Conservation (phyloP, 2,113 vertebrate genomes). For the Corynorhinus townsendii region DNA sequence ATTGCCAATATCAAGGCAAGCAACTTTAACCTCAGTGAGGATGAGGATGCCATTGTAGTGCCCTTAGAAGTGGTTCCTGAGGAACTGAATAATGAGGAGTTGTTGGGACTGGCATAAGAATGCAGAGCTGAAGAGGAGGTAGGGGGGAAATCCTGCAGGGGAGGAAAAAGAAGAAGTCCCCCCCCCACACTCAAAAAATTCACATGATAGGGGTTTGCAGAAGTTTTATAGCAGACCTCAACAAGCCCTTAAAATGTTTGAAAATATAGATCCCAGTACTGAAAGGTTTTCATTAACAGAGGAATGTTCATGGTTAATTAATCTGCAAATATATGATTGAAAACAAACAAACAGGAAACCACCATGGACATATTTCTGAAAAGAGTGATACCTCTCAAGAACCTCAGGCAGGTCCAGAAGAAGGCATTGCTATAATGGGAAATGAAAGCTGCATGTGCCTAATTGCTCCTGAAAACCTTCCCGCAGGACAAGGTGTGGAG, state of each 20-base stretch:
- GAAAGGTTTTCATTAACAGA: not conserved
- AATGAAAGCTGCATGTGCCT: not conserved
- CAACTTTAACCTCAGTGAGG: not conserved
- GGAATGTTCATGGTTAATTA: no score
- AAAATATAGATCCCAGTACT: not conserved
- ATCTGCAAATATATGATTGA: not conserved
- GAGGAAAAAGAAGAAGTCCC: not conserved
- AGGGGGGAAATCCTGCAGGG: not conserved
- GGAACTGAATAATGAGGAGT: not conserved
- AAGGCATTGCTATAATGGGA: no score
- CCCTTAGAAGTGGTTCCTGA: not conserved
- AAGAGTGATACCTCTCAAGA: not conserved
- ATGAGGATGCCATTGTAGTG: not conserved
- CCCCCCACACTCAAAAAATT: not conserved
- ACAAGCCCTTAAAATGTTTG: not conserved
- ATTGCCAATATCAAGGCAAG: not conserved
- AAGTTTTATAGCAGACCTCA: not conserved
- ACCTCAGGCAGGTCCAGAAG: not conserved
- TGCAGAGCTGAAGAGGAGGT: not conserved
- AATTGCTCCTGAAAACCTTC: not conserved
- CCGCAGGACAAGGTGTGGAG: not conserved
- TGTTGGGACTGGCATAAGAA: not conserved
- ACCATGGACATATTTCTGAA: not conserved
- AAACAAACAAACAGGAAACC: not conserved
- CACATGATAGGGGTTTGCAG: not conserved